phyloP scores from a whole-genome alignment of 2,888 invertebrate species.

The Hydraecia micacea region DNA sequence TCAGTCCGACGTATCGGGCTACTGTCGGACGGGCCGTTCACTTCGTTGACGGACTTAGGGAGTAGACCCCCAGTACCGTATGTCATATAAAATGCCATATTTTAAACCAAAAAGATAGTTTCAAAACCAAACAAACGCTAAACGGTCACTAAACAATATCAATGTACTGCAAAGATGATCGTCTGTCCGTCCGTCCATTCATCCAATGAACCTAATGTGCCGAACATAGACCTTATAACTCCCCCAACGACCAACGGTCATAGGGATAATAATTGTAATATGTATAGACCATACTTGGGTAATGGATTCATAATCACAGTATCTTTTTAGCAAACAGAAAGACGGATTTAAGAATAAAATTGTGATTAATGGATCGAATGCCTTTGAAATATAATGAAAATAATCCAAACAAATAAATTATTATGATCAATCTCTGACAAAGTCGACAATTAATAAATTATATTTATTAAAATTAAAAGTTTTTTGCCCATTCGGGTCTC shows the following conservation, averaged over 20 bases:
- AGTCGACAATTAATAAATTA: constrained; percentile 49
- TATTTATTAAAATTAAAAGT: constrained; percentile 3
- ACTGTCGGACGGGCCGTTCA: too few species aligned
- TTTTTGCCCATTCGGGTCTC: background rate
- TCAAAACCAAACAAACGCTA: background rate
- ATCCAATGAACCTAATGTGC: constrained; percentile 11
- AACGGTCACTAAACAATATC: constrained; percentile 6
- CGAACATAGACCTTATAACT: constrained; percentile 2
- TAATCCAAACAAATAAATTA: constrained; percentile 49
- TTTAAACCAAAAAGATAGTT: background rate
- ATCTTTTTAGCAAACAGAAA: constrained; percentile 8
- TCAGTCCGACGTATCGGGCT: too few species aligned
- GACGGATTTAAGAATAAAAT: constrained; percentile 12
- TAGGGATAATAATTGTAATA: constrained; percentile 17
- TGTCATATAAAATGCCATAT: background rate
- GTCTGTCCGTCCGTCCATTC: background rate
- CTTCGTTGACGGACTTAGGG: too few species aligned
- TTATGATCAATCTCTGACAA: constrained; percentile 53
- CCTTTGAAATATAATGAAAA: constrained; percentile 26
- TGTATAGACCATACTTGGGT: background rate
- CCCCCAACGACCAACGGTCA: constrained; percentile 5
- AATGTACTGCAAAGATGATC: constrained; percentile 2
- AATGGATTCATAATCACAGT: background rate
- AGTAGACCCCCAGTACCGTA: too few species aligned
- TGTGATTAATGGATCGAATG: constrained; percentile 34